These are phyloP conservation scores for Poeciliopsis paucimaculata DNA, from an alignment of 2,797 vertebrate species.

Conservation along the genomic window DNA sequence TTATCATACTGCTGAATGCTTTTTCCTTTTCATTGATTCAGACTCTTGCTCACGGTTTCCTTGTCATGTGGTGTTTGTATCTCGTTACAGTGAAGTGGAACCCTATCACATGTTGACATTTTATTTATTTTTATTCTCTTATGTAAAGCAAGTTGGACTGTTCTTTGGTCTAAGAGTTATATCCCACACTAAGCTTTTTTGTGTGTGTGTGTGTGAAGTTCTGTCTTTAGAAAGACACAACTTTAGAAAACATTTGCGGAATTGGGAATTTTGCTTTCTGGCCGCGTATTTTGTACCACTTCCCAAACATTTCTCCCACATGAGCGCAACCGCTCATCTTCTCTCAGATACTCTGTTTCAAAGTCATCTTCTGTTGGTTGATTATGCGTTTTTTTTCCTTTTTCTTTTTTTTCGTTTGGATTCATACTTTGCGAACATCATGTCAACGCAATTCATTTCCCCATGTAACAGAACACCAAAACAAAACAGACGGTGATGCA, in stretches of 20 bases:
- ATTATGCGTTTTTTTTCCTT: conserved; percentile 22
- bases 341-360: conserved; percentile 36
- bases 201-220: no score
- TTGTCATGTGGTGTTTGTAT: not conserved
- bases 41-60: not conserved
- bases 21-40: not conserved
- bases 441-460: conserved; percentile 41
- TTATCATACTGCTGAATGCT: not conserved
- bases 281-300: conserved; percentile 25
- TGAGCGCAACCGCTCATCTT: conserved; percentile 40
- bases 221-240: not conserved
- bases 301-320: conserved; percentile 38
- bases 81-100: conserved; percentile 27
- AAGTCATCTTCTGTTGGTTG: conserved; percentile 48
- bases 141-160: conserved; percentile 19
- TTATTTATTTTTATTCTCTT: conserved; percentile 39
- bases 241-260: no score
- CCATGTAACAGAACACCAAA: conserved; percentile 36
- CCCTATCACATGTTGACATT: conserved; percentile 44
- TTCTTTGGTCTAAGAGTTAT: conserved; percentile 40
- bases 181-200: conserved; percentile 8
- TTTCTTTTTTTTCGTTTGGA: conserved; percentile 21
- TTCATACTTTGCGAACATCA: conserved; percentile 49
- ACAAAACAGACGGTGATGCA: conserved; percentile 14
- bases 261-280: conserved; percentile 21